Conservation (phyloP, 2,797 vertebrate species). For the Pempheris klunzingeri region DNA sequence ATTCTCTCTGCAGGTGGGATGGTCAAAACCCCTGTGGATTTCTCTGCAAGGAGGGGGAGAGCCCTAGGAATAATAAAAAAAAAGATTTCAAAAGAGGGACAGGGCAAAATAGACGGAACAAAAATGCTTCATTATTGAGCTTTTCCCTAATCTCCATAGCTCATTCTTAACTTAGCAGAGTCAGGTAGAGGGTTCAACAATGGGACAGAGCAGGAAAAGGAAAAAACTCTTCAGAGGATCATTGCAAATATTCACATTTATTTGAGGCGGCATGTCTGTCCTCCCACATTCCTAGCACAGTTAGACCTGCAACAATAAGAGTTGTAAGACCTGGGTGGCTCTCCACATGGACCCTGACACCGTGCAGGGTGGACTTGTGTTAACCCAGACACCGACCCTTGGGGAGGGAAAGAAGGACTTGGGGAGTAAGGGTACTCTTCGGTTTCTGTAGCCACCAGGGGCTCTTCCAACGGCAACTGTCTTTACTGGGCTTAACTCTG, state of each 20-base stretch:
- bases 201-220: constrained; percentile 25
- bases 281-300: constrained; percentile 38
- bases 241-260: constrained; percentile 27
- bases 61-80: constrained; percentile 56
- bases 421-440: constrained; percentile 31
- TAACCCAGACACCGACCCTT: constrained; percentile 32
- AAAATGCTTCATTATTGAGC: constrained; percentile 65
- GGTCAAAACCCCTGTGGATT: constrained; percentile 78
- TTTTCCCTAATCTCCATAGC: constrained; percentile 59
- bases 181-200: constrained; percentile 57
- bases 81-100: constrained; percentile 54
- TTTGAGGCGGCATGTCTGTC: constrained; percentile 32
- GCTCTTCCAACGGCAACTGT: constrained; percentile 48
- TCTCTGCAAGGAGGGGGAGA: constrained; percentile 61
- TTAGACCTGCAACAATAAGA: constrained; percentile 31
- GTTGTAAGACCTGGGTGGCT: constrained; percentile 40
- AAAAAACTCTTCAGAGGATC: constrained; percentile 43
- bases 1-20: constrained; percentile 87
- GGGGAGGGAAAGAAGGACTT: constrained; percentile 14
- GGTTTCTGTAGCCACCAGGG: constrained; percentile 12
- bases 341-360: constrained; percentile 35
- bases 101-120: constrained; percentile 52
- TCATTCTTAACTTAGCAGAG: constrained; percentile 52
- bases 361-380: constrained; percentile 22
- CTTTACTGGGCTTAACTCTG: constrained; percentile 67